Base-by-base conservation (phyloP, 2,113 vertebrate species). In the Melanotaenia duboulayi region DNA sequence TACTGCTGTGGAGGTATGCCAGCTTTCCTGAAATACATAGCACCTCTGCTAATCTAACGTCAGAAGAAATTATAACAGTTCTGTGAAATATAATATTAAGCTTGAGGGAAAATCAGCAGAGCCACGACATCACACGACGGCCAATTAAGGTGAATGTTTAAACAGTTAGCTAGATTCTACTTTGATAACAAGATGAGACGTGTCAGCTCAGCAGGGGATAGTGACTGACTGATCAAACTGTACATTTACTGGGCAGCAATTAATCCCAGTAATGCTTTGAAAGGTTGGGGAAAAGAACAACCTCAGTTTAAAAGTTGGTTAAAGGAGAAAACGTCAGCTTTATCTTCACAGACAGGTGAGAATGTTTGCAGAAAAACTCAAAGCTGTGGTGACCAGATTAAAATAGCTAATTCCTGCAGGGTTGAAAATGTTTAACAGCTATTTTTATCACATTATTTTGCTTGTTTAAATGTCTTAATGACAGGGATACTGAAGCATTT, bases 221-320 rank as follows among this genome's bases (percentile, higher is more conserved):
- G 35, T 51, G 59, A 51, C 17, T 48, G 46, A 63, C 19, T 62
- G 37, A 52, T 46, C 23, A 28, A 35, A 54, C n/a, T 56, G 46
- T 25, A 69, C 52, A 51, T 64, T 80, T 40, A 59, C 32, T 50
- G n/a, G n/a, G 14, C 28, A 28, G 39, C 49, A 42, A 68, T 60
- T 55, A 71, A 68, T 24, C 22, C 23, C 14, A 42, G 25, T 13
- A 25, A 60, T 13, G 7, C 17, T 61, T 64, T 49, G 19, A 68
- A 72, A 51, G 35, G 17, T 44, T n/a, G 28, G 17, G 32, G 5
- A 37, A 62, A 61, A 51, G 46, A 50, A 28, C 22, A 40, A 28
- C 39, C 44, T 32, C n/a, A 7, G 11, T 37, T 49, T 54, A 48
- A 68, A 55, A 56, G 7, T 28, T 37, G 22, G n/a, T 4, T 13